Evolutionary conservation across 2,888 invertebrate species (phyloP).

Genomic region (Trissolcus japonicus): DNA sequence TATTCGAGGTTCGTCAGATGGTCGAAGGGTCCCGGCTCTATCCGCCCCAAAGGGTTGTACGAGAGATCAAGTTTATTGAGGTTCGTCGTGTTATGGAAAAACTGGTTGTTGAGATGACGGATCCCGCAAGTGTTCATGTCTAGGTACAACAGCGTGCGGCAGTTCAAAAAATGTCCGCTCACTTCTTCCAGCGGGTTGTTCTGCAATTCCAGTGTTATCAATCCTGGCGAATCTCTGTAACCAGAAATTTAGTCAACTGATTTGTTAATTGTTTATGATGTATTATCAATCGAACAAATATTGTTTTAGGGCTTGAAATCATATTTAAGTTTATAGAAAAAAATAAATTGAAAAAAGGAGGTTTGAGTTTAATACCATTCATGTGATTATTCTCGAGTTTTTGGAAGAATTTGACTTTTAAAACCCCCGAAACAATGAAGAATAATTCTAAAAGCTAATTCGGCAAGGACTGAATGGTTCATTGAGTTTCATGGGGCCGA

Average conservation of each 20-base stretch:
- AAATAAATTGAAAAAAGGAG: no score
- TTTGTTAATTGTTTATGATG: background rate
- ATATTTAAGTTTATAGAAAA: no score
- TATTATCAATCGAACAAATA: no score
- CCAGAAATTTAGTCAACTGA: background rate
- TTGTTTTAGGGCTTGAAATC: no score
- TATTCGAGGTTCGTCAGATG: slow-evolving; percentile 82
- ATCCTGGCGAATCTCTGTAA: slow-evolving; percentile 82
- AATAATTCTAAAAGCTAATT: background rate
- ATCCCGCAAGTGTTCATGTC: slow-evolving; percentile 83
- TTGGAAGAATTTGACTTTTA: no score
- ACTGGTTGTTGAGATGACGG: slow-evolving; percentile 79
- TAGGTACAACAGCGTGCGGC: slow-evolving; percentile 82
- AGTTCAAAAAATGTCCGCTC: slow-evolving; percentile 82
- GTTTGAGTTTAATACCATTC: no score
- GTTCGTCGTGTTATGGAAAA: slow-evolving; percentile 83
- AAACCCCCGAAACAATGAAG: no score
- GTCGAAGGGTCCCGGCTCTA: slow-evolving; percentile 81
- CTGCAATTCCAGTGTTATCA: slow-evolving; percentile 84
- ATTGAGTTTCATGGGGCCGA: background rate
- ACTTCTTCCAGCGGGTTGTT: slow-evolving; percentile 81
- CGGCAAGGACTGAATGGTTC: background rate
- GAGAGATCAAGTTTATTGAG: slow-evolving; percentile 84
- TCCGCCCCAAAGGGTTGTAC: slow-evolving; percentile 80
- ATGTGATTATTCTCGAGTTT: no score